These are phyloP conservation scores for Epirrita christyi DNA, from an alignment of 2,888 invertebrate genomes.

Conservation along the genomic window DNA sequence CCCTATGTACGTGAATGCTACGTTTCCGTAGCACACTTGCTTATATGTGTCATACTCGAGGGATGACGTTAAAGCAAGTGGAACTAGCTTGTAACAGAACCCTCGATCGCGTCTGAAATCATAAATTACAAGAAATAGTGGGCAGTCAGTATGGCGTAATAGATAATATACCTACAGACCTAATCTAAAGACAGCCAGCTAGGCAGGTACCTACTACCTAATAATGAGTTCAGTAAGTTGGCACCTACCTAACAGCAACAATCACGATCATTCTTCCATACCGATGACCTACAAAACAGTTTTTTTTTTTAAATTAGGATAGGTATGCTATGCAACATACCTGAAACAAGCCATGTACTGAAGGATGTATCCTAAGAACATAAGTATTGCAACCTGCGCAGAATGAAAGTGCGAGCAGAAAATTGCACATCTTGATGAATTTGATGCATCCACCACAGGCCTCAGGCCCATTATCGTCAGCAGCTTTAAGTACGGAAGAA, in stretches of 20 bases:
- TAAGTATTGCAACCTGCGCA: conserved; percentile 86
- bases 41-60: conserved; percentile 80
- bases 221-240: too few relatives aligned
- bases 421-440: conserved; percentile 84
- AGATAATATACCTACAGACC: too few relatives aligned
- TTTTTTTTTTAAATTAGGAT: too few relatives aligned
- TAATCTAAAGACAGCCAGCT: too few relatives aligned
- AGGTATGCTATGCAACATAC: conserved; percentile 59
- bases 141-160: too few relatives aligned
- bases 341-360: conserved; percentile 93
- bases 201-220: too few relatives aligned
- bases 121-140: conserved; percentile 14
- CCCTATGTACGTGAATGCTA: conserved; percentile 89
- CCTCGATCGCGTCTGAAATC: conserved; percentile 87
- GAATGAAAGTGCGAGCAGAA: conserved; percentile 89
- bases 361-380: conserved; percentile 89
- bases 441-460: conserved; percentile 87
- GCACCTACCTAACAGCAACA: too few relatives aligned
- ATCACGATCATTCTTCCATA: too few relatives aligned
- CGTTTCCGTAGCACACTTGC: conserved; percentile 88
- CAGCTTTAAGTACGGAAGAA: conserved; percentile 90
- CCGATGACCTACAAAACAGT: too few relatives aligned
- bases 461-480: conserved; percentile 90
- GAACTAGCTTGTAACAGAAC: conserved; percentile 86
- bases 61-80: conserved; percentile 69